Base-by-base conservation (phyloP, 1,140 invertebrate genomes). In the Zaprionus gabonicus region DNA sequence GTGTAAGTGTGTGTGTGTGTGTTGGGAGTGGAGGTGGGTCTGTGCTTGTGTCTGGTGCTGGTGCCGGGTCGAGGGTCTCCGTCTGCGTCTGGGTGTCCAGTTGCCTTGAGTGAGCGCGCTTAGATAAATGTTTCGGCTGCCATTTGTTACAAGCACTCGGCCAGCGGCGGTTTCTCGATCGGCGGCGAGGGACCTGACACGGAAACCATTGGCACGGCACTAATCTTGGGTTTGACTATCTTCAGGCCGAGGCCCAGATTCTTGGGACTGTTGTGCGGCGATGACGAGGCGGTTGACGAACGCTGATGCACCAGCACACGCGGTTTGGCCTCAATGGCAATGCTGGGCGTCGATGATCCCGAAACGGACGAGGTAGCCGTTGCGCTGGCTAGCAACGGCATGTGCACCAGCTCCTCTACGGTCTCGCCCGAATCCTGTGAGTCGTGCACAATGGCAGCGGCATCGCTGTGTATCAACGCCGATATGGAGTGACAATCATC, bases 151-250 rank as follows among this genome's bases (percentile, higher is more conserved):
- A 93, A 93, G 63, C 90, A 92, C 55, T 95, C 94, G 13, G 87
- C 80, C 55, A 92, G 75, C 49, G 83, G 83, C 25, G 91, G 91
- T 81, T 95, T 94, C 71, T 96, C 95, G 73, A 96, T 95, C 1
- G 96, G 95, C 31, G 96, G 96, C n/a, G 96, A 96, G 0, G 96
- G 96, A 60, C 96, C 96, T 15, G 96, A 96, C 9, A 97, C 94
- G 34, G 96, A 96, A 4, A 96, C 94, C 67, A 96, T 96, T 44
- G 96, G 96, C 78, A 96, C 93, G 28, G 95, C 96, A 69, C 96
- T 96, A 70, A 95, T 94, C 59, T 94, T 95, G 9, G 94, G 94
- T 53, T 95, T 94, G 31, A 69, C 86, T 75, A 79, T 95, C 65
- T 91, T 92, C 0, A 92, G 58, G 3, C 81, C 81, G 6, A 92